Base-by-base conservation (phyloP, 2,113 vertebrate species). In the Apodemus speciosus region DNA sequence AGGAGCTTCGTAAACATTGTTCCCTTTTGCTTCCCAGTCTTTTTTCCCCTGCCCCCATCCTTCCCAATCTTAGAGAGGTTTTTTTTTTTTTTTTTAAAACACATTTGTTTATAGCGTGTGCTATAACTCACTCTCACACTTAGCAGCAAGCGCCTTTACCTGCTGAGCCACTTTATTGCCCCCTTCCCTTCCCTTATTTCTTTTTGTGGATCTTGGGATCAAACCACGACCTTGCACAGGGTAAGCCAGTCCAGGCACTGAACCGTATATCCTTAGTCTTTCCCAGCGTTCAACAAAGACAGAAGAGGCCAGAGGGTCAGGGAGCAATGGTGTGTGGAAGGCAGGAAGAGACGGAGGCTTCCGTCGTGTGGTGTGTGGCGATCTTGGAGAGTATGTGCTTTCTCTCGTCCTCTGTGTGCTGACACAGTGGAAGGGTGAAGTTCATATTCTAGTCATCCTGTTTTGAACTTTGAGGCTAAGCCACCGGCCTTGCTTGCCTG, bases 381-480 rank as follows among this genome's bases (percentile, higher is more conserved):
- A 38, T 64, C 25, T 56, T 80, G 11, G 86, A 89, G 43, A 30
- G 3, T 64, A 0, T 23, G 16, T 75, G 49, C 81, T 88, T 87
- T 11, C n/a, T 90, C 81, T 95, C 79, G 58, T 77, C 76, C 6
- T 84, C 16, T 3, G 58, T 94, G 11, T 81, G 88, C 35, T 86
- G 35, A 89, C 64, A 75, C 83, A 83, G 72, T 23, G 51, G 80
- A 94, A 84, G 60, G 25, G 60, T 95, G 30, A 88, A 71, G 23
- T 94, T 92, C 69, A 69, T 68, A 64, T 23, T 32, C 56, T 90
- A 80, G 46, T 25, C 40, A 43, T 30, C n/a, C 25, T 94, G 66
- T 21, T 6, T 90, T 85, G 25, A 88, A 73, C 73, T 87, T 46
- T 81, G 60, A 83, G 43, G 9, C 35, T 56, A n/a, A 89, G 40